These are phyloP conservation scores for Panzeria rudis DNA, from an alignment of 2,888 invertebrate genomes.

Conservation along the genomic window DNA sequence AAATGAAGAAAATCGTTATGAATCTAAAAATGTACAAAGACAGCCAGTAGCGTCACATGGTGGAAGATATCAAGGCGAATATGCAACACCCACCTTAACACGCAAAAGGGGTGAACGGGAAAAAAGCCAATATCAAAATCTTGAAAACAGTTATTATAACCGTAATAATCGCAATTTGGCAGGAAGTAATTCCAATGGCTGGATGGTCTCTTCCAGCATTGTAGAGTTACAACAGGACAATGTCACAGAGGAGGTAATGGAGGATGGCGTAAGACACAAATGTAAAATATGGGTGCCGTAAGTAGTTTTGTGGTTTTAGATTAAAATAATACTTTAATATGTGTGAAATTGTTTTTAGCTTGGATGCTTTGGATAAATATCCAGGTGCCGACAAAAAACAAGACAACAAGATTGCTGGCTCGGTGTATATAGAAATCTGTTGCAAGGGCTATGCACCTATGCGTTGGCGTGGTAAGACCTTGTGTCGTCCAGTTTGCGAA, in stretches of 20 bases:
- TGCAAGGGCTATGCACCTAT: slow-evolving; percentile 87
- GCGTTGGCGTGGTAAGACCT: slow-evolving; percentile 74
- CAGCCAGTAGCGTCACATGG: neutral
- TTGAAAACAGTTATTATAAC: slow-evolving; percentile 14
- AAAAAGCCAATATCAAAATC: slow-evolving; percentile 32
- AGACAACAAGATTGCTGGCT: slow-evolving; percentile 84
- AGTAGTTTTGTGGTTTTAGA: slow-evolving; percentile 71
- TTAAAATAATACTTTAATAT: neutral
- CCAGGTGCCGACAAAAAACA: slow-evolving; percentile 75
- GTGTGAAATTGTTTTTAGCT: slow-evolving; percentile 12
- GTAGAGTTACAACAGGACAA: slow-evolving; percentile 42
- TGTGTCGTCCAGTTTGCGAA: slow-evolving; percentile 77
- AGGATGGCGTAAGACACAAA: slow-evolving; percentile 72
- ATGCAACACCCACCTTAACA: neutral
- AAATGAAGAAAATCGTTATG: neutral
- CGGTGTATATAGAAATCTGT: slow-evolving; percentile 87
- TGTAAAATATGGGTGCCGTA: slow-evolving; percentile 81
- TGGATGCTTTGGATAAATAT: slow-evolving; percentile 78
- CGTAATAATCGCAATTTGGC: slow-evolving; percentile 39
- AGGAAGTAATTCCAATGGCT: slow-evolving; percentile 12
- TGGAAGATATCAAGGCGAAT: neutral
- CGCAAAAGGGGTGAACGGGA: slow-evolving; percentile 25
- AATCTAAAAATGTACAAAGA: neutral
- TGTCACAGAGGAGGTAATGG: neutral
- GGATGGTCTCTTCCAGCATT: slow-evolving; percentile 41